Conservation (phyloP, 2,888 invertebrate genomes). For the Ptilodon capucinus region DNA sequence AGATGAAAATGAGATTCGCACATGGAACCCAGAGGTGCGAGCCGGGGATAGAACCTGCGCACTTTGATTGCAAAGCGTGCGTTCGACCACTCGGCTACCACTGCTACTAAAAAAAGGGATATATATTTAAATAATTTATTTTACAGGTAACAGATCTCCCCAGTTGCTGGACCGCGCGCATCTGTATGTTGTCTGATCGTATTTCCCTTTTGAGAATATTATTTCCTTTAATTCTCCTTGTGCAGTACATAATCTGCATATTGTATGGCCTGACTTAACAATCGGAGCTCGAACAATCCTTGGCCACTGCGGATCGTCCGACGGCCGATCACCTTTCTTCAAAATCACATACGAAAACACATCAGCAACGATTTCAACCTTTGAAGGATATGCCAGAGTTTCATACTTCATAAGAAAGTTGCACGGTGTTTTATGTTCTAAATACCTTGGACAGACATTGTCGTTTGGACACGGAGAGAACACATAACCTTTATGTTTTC, state of each 20-base stretch:
- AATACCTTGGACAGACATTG: slow-evolving; percentile 87
- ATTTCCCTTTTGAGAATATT: slow-evolving; percentile 88
- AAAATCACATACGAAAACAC: slow-evolving; percentile 91
- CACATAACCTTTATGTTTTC: slow-evolving; percentile 79
- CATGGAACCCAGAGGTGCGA: too few species aligned
- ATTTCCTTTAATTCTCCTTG: slow-evolving; percentile 89
- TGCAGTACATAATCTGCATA: slow-evolving; percentile 90
- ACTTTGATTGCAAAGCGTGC: too few species aligned
- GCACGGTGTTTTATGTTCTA: slow-evolving; percentile 87
- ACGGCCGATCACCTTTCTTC: slow-evolving; percentile 85
- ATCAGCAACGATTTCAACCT: slow-evolving; percentile 74
- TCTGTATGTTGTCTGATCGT: slow-evolving; percentile 89
- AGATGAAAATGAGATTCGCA: too few species aligned
- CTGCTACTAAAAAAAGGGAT: too few species aligned
- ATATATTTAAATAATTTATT: slow-evolving; percentile 50
- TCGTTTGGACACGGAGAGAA: slow-evolving; percentile 96
- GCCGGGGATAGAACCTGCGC: too few species aligned
- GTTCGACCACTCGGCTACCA: too few species aligned
- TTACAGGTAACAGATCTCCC: slow-evolving; percentile 91
- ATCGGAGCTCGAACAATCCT: slow-evolving; percentile 89
- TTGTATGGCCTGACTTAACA: slow-evolving; percentile 86
- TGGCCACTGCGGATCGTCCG: slow-evolving; percentile 87
- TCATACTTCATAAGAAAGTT: slow-evolving; percentile 87
- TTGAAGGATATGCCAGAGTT: slow-evolving; percentile 76
- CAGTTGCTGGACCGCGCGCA: slow-evolving; percentile 89